These are phyloP conservation scores for Heteropelma amictum DNA, from an alignment of 2,888 invertebrate genomes.

Conservation along the genomic window DNA sequence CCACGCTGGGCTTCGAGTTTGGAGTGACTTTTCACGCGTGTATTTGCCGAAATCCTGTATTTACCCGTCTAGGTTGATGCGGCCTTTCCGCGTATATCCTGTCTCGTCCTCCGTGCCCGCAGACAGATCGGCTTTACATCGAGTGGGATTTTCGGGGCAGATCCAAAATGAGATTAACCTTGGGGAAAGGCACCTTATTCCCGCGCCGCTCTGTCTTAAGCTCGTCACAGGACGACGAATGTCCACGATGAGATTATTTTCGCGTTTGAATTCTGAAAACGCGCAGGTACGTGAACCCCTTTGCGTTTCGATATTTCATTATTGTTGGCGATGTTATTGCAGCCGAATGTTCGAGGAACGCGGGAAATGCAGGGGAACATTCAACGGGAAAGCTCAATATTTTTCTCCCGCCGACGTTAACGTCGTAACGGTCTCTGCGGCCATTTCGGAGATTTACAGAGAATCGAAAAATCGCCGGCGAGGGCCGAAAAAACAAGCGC, in stretches of 20 bases:
- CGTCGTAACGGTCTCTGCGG: neutral
- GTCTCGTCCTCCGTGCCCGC: conserved; percentile 19
- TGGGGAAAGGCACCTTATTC: no score
- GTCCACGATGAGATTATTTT: neutral
- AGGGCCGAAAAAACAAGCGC: neutral
- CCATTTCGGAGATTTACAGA: neutral
- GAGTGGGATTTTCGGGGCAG: conserved; percentile 53
- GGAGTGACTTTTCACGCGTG: conserved; percentile 55
- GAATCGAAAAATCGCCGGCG: neutral
- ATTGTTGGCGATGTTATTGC: neutral
- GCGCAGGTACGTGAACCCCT: conserved; percentile 15
- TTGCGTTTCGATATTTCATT: neutral
- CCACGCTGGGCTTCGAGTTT: no score
- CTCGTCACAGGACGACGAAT: conserved; percentile 17
- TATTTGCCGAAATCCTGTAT: conserved; percentile 63
- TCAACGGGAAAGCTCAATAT: neutral
- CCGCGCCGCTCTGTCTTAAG: neutral
- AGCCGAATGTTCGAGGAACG: neutral
- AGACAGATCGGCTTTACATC: conserved; percentile 63
- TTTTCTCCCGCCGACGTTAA: neutral
- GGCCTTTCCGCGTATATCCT: conserved; percentile 27
- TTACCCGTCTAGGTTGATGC: conserved; percentile 61
- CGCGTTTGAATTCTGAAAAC: neutral
- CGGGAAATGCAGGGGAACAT: neutral
- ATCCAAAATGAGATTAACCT: conserved; percentile 61